Percentiles rank a stretch among this genome's conserved stretches.
phyloP scores from a whole-genome alignment of 2,888 invertebrate genomes.

The Tryphoninae sp. region DNA sequence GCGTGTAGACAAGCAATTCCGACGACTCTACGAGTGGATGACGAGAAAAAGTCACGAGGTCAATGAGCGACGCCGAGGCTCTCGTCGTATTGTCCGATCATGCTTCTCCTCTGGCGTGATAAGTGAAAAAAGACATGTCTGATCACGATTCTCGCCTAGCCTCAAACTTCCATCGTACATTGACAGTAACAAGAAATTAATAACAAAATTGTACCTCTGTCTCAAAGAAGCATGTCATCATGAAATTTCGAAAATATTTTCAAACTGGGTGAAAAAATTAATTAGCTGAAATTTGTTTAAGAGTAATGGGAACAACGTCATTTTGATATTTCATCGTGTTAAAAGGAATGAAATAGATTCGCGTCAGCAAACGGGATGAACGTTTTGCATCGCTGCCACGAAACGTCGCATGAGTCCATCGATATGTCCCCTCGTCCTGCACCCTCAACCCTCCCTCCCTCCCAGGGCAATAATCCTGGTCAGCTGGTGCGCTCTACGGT shows the following conservation, averaged over 20 bases:
- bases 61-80: slow-evolving; percentile 16
- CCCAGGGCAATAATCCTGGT: slow-evolving; percentile 53
- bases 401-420: slow-evolving; percentile 46
- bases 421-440: slow-evolving; percentile 29
- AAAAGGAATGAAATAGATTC: not conserved
- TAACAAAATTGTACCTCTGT: not conserved
- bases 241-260: too few relatives aligned
- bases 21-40: not conserved
- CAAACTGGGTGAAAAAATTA: too few relatives aligned
- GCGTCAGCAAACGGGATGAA: slow-evolving; percentile 9
- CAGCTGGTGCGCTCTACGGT: slow-evolving; percentile 38
- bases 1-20: slow-evolving; percentile 34
- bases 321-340: too few relatives aligned
- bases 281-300: too few relatives aligned
- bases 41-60: slow-evolving; percentile 25
- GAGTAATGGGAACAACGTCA: too few relatives aligned
- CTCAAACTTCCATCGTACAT: not conserved
- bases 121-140: slow-evolving; percentile 46
- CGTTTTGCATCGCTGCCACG: slow-evolving; percentile 12
- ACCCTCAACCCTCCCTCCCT: not conserved
- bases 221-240: too few relatives aligned
- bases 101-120: slow-evolving; percentile 1
- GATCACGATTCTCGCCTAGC: slow-evolving; percentile 28
- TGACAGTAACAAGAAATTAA: not conserved
- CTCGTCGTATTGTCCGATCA: slow-evolving; percentile 51